Conservation (phyloP, 2,888 invertebrate species). For the Caenorhabditis macrosperma region DNA sequence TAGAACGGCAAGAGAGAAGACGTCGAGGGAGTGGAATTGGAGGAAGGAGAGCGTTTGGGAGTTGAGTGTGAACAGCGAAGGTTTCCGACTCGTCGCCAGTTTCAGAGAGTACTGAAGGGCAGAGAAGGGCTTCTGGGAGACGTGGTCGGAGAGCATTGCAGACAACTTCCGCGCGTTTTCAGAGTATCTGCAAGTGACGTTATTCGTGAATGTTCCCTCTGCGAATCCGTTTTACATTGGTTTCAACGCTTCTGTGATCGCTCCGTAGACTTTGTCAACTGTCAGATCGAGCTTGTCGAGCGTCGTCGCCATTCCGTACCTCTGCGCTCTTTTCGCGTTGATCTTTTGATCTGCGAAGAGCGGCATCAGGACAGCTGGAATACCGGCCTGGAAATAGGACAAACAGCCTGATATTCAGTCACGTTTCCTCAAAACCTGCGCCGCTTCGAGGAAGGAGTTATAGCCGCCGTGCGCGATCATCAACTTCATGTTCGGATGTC, state of each 20-base stretch:
- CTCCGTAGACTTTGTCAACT: constrained; percentile 68
- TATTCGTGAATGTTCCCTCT: not conserved
- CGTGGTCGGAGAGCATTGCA: constrained; percentile 75
- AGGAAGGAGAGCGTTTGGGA: constrained; percentile 45
- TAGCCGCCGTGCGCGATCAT: constrained; percentile 80
- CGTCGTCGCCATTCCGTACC: constrained; percentile 74
- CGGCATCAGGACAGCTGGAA: constrained; percentile 78
- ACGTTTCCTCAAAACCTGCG: constrained; percentile 56
- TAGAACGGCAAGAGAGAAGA: constrained; percentile 18
- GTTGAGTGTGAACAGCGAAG: constrained; percentile 70
- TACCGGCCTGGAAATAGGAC: constrained; percentile 65
- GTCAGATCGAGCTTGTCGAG: constrained; percentile 75
- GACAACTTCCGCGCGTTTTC: constrained; percentile 71
- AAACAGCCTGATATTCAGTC: no score
- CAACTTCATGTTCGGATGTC: constrained; percentile 74
- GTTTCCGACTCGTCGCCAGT: constrained; percentile 67
- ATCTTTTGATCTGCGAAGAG: constrained; percentile 79
- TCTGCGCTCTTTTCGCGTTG: constrained; percentile 75
- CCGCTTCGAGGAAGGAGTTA: constrained; percentile 77
- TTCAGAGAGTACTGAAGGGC: constrained; percentile 72
- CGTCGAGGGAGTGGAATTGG: constrained; percentile 45
- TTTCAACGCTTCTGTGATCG: constrained; percentile 64
- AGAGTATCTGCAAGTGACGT: constrained; percentile 64
- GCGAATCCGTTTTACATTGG: no score
- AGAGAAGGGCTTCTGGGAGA: constrained; percentile 57